Evolutionary conservation across 2,888 invertebrate species (phyloP).

Genomic region (Piscicola geometra): DNA sequence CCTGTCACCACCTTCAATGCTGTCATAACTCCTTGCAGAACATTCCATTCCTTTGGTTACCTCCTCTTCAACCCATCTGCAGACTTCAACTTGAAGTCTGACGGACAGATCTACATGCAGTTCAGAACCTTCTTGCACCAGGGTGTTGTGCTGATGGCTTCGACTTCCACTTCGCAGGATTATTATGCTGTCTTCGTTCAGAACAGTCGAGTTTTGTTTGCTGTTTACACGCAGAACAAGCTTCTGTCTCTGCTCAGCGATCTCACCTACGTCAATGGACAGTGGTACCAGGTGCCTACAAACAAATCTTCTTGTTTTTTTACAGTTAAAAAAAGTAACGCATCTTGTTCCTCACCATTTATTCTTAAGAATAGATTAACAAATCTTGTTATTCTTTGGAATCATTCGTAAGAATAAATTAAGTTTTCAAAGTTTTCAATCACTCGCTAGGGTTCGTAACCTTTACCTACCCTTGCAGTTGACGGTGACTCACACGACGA

Average conservation of each 20-base stretch:
- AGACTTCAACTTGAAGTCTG: constrained; percentile 29
- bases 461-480: constrained; percentile 38
- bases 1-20: constrained; percentile 20
- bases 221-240: constrained; percentile 18
- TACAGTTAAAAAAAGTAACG: not conserved
- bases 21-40: constrained; percentile 29
- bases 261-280: constrained; percentile 42
- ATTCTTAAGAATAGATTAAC: too few species aligned
- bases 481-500: constrained; percentile 40
- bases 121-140: constrained; percentile 44
- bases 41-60: constrained; percentile 44
- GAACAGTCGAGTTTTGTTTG: constrained; percentile 40
- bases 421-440: too few species aligned
- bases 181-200: constrained; percentile 40
- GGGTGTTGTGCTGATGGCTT: constrained; percentile 42
- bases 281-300: constrained; percentile 43
- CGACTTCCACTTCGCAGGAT: not conserved
- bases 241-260: constrained; percentile 12
- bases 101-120: constrained; percentile 40
- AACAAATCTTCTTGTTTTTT: not conserved
- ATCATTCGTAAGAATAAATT: too few species aligned
- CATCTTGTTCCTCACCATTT: too few species aligned
- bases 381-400: too few species aligned
- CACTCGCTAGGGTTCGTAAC: too few species aligned
- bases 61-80: constrained; percentile 10